Evolutionary conservation across 2,888 invertebrate genomes (phyloP).

Genomic region (Nipponacmea schrenckii): DNA sequence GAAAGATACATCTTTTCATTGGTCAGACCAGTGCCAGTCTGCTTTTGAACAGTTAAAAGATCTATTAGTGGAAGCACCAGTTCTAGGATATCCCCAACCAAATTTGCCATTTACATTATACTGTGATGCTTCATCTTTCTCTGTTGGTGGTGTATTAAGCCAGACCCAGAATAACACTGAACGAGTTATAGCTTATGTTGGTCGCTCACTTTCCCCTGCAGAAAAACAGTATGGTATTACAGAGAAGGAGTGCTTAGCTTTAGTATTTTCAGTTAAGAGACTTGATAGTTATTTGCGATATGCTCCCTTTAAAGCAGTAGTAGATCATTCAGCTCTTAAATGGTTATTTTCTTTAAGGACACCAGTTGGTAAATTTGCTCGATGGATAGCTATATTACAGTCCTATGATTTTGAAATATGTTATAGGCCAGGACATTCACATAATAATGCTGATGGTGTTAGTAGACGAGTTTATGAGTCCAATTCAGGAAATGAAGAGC

Average conservation of each 20-base stretch:
- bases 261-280: no score
- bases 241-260: no score
- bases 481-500: background rate
- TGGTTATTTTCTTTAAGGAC: no score
- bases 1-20: no score
- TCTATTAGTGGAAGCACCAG: conserved; percentile 6
- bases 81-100: no score
- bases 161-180: conserved; percentile 8
- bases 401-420: background rate
- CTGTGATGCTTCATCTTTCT: conserved; percentile 11
- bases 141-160: conserved; percentile 14
- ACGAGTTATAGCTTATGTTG: background rate
- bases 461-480: background rate
- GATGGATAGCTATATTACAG: background rate
- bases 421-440: no score
- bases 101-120: no score
- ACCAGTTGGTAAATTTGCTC: background rate
- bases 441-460: background rate
- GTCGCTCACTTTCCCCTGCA: conserved; percentile 12
- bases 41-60: conserved; percentile 6
- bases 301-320: no score
- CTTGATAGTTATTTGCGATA: no score
- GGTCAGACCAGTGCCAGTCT: conserved; percentile 10
- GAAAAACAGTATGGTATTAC: no score
- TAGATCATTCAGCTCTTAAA: no score